Percentiles rank a stretch among this genome's conserved stretches.
Conservation (phyloP, 2,113 vertebrate genomes). For the Eretmochelys imbricata region DNA sequence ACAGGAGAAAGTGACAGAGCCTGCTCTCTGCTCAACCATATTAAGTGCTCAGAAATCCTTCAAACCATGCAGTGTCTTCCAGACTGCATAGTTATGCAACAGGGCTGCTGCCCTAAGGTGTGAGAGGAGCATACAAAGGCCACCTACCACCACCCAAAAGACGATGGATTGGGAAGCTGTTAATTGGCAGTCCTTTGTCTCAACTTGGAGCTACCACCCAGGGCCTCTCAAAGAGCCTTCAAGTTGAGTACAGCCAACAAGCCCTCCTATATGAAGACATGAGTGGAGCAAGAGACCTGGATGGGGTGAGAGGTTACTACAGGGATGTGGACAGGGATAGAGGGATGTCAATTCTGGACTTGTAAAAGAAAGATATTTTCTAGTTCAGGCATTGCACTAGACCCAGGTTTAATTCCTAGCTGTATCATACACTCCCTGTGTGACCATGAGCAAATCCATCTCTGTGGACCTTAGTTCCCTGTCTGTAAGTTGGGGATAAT, state of each 20-base stretch:
- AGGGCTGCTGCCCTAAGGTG: not conserved
- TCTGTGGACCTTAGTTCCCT: not conserved
- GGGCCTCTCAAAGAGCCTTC: not conserved
- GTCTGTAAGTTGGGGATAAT: not conserved
- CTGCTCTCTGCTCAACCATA: not conserved
- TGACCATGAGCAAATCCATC: not conserved
- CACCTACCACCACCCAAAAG: not conserved
- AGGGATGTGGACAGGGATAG: not conserved
- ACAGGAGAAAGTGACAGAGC: not conserved
- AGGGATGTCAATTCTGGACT: not conserved
- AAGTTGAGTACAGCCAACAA: not conserved
- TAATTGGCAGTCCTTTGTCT: not conserved
- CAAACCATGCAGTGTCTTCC: not conserved
- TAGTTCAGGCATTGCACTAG: not conserved
- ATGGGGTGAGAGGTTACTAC: not conserved
- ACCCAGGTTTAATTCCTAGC: not conserved
- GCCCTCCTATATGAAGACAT: not conserved
- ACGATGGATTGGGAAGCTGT: not conserved
- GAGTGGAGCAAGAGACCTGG: not conserved
- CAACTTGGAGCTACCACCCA: not conserved
- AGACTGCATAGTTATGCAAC: not conserved
- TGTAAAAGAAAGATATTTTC: not conserved
- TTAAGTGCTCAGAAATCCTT: not conserved
- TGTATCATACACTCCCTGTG: not conserved
- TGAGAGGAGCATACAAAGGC: not conserved